These are phyloP conservation scores for Myoxocephalus aenaeus DNA, from an alignment of 2,797 vertebrate genomes.

Conservation along the genomic window DNA sequence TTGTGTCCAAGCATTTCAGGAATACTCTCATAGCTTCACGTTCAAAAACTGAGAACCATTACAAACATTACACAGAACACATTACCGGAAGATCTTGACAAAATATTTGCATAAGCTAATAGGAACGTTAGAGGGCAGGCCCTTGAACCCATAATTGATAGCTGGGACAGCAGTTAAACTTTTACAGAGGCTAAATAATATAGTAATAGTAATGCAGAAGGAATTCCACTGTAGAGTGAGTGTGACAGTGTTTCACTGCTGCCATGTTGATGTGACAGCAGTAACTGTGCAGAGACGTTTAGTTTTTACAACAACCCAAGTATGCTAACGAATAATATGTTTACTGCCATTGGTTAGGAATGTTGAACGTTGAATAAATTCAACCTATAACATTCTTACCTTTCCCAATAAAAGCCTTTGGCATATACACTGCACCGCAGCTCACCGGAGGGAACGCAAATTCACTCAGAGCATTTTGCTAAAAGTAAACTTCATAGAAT, in stretches of 20 bases:
- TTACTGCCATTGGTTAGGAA: neutral
- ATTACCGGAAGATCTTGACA: constrained; percentile 11
- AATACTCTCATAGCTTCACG: neutral
- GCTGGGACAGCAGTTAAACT: constrained; percentile 37
- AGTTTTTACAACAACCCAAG: neutral
- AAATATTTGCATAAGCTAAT: constrained; percentile 7
- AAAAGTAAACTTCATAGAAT: no score
- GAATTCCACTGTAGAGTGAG: constrained; percentile 18
- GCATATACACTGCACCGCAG: neutral
- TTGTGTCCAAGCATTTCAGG: neutral
- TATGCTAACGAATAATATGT: neutral
- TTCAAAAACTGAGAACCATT: neutral
- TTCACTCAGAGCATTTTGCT: no score
- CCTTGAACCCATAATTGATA: constrained; percentile 28
- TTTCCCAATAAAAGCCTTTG: neutral
- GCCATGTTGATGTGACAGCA: neutral
- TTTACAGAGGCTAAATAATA: constrained; percentile 36
- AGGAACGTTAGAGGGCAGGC: constrained; percentile 19
- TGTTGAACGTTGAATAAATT: no score
- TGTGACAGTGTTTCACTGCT: constrained; percentile 4
- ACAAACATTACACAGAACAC: constrained; percentile 5
- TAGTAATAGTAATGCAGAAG: constrained; percentile 9
- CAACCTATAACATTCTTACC: no score
- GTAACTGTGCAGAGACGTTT: neutral
- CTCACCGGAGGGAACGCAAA: no score